These are phyloP conservation scores for Drosophila kepulauana DNA, from an alignment of 1,140 invertebrate genomes.

Conservation along the genomic window DNA sequence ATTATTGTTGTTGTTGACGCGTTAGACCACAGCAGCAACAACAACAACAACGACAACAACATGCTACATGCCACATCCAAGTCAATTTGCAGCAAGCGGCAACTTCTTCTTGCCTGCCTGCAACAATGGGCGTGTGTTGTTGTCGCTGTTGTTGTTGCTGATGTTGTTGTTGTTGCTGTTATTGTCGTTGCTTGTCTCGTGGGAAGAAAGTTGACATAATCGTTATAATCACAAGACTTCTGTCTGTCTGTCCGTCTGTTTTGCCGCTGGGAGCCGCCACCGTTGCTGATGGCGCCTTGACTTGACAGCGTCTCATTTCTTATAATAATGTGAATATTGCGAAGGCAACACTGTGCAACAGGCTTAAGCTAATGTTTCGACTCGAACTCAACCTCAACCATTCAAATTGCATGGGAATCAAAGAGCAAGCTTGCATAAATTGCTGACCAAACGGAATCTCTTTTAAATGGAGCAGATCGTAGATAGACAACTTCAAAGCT, in stretches of 20 bases:
- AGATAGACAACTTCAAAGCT: background rate
- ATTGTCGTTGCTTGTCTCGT: conserved; percentile 44
- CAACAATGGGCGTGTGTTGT: conserved; percentile 18
- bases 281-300: conserved; percentile 70
- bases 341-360: conserved; percentile 62
- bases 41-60: conserved; percentile 17
- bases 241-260: conserved; percentile 24
- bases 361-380: background rate
- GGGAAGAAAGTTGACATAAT: conserved; percentile 83
- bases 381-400: background rate
- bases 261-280: conserved; percentile 23
- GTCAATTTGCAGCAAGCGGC: conserved; percentile 48
- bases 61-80: conserved; percentile 48
- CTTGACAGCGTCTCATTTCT: conserved; percentile 57
- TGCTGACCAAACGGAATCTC: background rate
- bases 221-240: conserved; percentile 77
- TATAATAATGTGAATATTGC: conserved; percentile 75
- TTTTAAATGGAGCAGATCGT: background rate
- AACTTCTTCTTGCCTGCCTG: conserved; percentile 29
- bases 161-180: background rate
- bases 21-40: conserved; percentile 32
- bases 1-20: conserved; percentile 57
- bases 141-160: background rate
- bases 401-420: background rate
- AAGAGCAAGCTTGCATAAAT: background rate